Base-by-base conservation (phyloP, 2,888 invertebrate species). In the Hirtodrosophila trivittata region DNA sequence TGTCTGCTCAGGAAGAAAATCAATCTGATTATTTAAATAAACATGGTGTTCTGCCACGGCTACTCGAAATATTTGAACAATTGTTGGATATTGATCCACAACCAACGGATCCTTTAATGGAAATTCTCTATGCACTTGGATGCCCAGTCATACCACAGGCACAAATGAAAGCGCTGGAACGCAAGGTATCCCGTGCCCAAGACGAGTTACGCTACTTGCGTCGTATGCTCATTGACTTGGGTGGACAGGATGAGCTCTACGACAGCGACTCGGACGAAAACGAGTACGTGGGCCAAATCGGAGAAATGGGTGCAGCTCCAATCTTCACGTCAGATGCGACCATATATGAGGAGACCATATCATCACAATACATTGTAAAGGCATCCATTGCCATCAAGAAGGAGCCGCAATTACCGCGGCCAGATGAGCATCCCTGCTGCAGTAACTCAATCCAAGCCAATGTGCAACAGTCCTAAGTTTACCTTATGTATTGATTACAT, bases 131-230 rank as follows among this genome's bases (percentile, higher is more conserved):
- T 10, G 64, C 42, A 0, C 33, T 84, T 6, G 70, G 65, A 3
- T 82, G 83, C 42, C 85, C 76, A 0, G 50, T 84, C 0, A 82
- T 84, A 21, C 76, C 85, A 0, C 74, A 72, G 52, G 49, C 76
- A 0, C 68, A 81, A 51, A 81, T 82, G 77, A 76, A 77, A n/a
- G 41, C 67, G 1, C 41, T 82, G 46, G 84, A 82, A 18, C 73
- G 73, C 7, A 60, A 84, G 5, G 84, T 82, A 0, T 37, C 69
- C 0, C 70, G 67, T 0, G 78, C 78, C 3, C 65, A 68, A 14
- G 70, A 81, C 0, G 78, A 84, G 7, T 5, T 82, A 45, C 82
- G 82, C 12, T 64, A 66, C 9, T 39, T 82, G 32, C 74, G 78
- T 0, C 62, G 64, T 3, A 28, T 76, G 1, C 42, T 84, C 0